Conservation (phyloP, 2,113 vertebrate species). For the Aspiorhynchus laticeps region DNA sequence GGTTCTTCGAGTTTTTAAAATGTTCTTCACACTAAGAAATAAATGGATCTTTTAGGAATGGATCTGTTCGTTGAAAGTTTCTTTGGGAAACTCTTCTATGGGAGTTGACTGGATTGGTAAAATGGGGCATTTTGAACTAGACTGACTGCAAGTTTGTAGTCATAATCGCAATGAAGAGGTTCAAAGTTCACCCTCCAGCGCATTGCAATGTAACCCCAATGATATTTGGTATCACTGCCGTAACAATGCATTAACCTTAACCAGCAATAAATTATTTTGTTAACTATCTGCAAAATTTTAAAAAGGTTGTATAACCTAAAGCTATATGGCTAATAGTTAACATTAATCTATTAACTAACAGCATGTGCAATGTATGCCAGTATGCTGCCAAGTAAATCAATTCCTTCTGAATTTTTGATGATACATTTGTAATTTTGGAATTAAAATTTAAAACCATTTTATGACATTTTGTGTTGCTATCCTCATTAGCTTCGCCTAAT, state of each 20-base stretch:
- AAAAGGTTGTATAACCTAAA: neutral
- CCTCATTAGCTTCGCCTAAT: neutral
- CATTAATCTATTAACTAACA: no score
- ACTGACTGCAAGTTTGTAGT: no score
- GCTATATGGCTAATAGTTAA: no score
- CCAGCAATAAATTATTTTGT: neutral
- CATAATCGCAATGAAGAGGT: no score
- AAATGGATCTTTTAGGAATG: neutral
- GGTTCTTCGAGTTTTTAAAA: neutral
- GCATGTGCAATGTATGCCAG: no score
- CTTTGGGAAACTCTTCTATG: neutral
- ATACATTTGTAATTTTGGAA: neutral
- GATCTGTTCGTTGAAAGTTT: neutral
- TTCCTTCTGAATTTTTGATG: neutral
- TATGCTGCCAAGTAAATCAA: neutral
- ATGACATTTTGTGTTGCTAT: neutral
- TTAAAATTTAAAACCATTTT: no score
- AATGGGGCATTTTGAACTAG: no score
- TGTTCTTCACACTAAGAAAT: neutral
- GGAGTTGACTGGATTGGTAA: neutral
- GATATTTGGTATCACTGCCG: no score
- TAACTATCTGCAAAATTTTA: neutral
- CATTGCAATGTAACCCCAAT: no score
- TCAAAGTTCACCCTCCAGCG: neutral
- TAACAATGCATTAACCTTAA: neutral